These are phyloP conservation scores for Trogon melanurus DNA, from an alignment of 2,113 vertebrate genomes.

Conservation along the genomic window DNA sequence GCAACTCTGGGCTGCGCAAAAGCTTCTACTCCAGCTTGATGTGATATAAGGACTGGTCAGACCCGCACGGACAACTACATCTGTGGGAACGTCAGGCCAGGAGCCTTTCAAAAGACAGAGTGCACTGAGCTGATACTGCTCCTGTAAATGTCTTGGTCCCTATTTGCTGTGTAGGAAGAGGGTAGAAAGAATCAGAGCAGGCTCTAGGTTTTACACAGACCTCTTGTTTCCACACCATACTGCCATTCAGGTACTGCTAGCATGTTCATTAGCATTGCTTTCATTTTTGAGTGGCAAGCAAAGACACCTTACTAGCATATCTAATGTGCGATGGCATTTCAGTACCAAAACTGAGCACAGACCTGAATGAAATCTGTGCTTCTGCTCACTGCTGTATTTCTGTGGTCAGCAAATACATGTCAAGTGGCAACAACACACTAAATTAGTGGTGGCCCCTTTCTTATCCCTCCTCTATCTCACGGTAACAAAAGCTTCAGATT, in stretches of 20 bases:
- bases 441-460: neutral
- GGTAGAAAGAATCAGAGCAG: neutral
- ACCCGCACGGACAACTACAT: neutral
- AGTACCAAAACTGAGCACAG: neutral
- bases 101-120: neutral
- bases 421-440: neutral
- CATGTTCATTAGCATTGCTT: neutral
- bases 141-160: neutral
- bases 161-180: neutral
- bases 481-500: neutral
- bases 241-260: neutral
- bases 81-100: neutral
- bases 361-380: neutral
- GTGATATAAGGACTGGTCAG: neutral
- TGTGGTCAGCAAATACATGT: neutral
- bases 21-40: neutral
- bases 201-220: neutral
- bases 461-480: neutral
- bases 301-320: neutral
- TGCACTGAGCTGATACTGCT: neutral
- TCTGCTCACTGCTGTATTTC: neutral
- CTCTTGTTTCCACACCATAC: neutral
- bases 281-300: neutral
- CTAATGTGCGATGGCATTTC: neutral
- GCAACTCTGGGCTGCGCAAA: neutral